These are phyloP conservation scores for Galendromus occidentalis DNA, from an alignment of 1,140 invertebrate genomes.

Conservation along the genomic window DNA sequence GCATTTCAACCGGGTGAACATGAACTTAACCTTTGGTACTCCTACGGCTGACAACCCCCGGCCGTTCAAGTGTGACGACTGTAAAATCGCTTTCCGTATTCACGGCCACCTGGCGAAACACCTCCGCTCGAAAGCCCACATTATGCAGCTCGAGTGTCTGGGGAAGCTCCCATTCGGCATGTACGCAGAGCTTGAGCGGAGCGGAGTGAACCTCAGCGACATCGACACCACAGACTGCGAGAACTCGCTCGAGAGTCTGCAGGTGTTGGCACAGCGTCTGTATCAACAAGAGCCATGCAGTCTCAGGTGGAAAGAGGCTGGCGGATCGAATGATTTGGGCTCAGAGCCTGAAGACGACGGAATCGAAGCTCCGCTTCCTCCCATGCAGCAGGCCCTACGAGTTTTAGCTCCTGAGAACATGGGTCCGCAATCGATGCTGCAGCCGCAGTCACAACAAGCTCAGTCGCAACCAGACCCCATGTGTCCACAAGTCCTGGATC, in stretches of 20 bases:
- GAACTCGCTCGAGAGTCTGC: conserved; percentile 64
- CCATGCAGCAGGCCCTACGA: conserved; percentile 12
- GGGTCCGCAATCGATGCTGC: conserved; percentile 8
- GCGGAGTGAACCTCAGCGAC: conserved; percentile 68
- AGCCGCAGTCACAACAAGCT: background rate
- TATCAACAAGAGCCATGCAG: conserved; percentile 52
- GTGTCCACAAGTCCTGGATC: background rate
- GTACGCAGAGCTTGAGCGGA: conserved; percentile 77
- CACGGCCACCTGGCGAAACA: conserved; percentile 91
- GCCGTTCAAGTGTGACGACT: conserved; percentile 82
- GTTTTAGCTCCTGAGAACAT: conserved; percentile 10
- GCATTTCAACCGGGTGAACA: conserved; percentile 67
- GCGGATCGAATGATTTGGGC: conserved; percentile 11
- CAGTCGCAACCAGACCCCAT: background rate
- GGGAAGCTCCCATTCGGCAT: conserved; percentile 87
- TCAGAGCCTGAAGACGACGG: background rate
- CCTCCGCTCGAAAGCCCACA: conserved; percentile 85
- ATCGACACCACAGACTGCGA: conserved; percentile 85
- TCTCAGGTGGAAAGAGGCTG: conserved; percentile 20
- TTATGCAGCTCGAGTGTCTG: conserved; percentile 77
- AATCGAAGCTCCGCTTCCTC: conserved; percentile 10
- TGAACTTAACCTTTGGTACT: conserved; percentile 63
- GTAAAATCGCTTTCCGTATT: conserved; percentile 84
- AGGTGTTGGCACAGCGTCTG: conserved; percentile 55
- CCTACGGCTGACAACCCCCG: conserved; percentile 68